Percentiles rank a stretch among this genome's conserved stretches.
Evolutionary conservation across 2,888 invertebrate species (phyloP).

Genomic region (Phasia obesa): DNA sequence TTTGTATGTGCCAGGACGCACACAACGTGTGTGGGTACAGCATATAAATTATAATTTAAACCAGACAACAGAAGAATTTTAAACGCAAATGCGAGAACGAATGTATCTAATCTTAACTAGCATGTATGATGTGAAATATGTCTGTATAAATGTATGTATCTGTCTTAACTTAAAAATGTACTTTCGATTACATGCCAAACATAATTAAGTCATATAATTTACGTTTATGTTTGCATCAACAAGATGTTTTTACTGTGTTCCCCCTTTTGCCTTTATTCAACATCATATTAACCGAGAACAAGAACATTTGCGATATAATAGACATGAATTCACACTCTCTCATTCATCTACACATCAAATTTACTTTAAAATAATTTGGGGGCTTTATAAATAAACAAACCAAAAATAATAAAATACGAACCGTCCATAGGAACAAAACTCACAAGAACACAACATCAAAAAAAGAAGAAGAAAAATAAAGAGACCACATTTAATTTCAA

Average conservation of each 20-base stretch:
- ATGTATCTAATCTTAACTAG: neutral
- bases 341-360: slow-evolving; percentile 32
- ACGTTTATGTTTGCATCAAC: slow-evolving; percentile 73
- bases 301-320: slow-evolving; percentile 46
- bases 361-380: slow-evolving; percentile 41
- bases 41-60: slow-evolving; percentile 13
- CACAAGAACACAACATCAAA: neutral
- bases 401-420: neutral
- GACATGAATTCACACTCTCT: slow-evolving; percentile 30
- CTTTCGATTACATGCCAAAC: slow-evolving; percentile 72
- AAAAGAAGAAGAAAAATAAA: neutral
- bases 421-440: neutral
- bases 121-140: neutral
- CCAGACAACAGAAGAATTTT: slow-evolving; percentile 34
- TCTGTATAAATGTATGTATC: neutral
- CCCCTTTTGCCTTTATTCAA: slow-evolving; percentile 2
- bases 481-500: slow-evolving; percentile 16
- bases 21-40: too few relatives aligned
- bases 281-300: slow-evolving; percentile 39
- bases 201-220: slow-evolving; percentile 80
- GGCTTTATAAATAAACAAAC: slow-evolving; percentile 36
- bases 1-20: too few relatives aligned
- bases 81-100: neutral
- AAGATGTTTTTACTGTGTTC: slow-evolving; percentile 41
- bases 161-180: slow-evolving; percentile 41